Percentiles rank a stretch among this genome's conserved stretches.
phyloP scores from a whole-genome alignment of 2,888 invertebrate species.

The Leucophenga maculata region DNA sequence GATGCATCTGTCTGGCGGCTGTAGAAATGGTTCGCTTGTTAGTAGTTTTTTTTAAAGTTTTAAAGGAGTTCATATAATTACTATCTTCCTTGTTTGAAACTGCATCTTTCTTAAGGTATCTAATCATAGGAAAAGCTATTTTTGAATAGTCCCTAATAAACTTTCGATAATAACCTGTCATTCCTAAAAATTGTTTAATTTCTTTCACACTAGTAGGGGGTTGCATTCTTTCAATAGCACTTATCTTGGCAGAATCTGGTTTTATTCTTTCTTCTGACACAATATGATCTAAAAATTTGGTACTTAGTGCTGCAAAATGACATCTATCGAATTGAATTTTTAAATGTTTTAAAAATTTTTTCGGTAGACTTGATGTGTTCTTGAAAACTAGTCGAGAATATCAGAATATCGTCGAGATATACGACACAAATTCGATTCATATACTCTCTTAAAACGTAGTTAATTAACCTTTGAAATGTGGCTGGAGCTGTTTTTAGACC shows the following conservation, averaged over 20 bases:
- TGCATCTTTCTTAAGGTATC: conserved; percentile 36
- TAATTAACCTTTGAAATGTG: conserved; percentile 60
- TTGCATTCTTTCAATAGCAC: conserved; percentile 36
- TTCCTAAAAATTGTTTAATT: conserved; percentile 36
- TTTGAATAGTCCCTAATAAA: conserved; percentile 34
- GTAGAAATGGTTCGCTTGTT: not conserved
- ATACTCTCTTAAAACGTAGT: conserved; percentile 48
- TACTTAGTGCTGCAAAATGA: not conserved
- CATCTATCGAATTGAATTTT: conserved; percentile 19
- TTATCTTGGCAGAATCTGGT: conserved; percentile 42
- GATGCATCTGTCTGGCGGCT: conserved; percentile 18
- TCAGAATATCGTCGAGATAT: conserved; percentile 57
- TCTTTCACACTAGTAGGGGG: conserved; percentile 48
- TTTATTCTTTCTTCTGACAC: not conserved
- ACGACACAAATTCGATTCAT: conserved; percentile 30
- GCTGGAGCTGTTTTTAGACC: no score
- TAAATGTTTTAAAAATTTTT: conserved; percentile 32
- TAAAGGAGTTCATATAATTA: conserved; percentile 28
- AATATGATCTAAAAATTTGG: conserved; percentile 7
- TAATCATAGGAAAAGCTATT: conserved; percentile 35
- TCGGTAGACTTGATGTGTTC: conserved; percentile 50
- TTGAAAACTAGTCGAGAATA: conserved; percentile 37
- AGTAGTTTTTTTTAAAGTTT: conserved; percentile 24
- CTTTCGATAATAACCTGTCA: no score
- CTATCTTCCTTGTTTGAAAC: conserved; percentile 23